A percentile compares a stretch with the other conserved stretches of the same genome.
Evolutionary conservation across 2,113 vertebrate genomes (phyloP).

Genomic region (Ranitomeya imitator): DNA sequence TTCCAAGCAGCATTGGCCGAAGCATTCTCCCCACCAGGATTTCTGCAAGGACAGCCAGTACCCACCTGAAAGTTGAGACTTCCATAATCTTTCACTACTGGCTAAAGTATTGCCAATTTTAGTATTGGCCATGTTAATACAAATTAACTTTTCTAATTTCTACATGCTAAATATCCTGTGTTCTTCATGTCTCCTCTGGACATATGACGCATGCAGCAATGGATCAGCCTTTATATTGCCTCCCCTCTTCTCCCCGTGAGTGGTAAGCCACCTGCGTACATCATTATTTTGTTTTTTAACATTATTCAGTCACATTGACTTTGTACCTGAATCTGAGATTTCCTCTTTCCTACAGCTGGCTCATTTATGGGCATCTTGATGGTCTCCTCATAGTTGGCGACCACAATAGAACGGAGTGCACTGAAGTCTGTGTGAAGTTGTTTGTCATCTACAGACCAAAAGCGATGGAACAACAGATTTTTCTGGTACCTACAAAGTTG

Average conservation of each 20-base stretch:
- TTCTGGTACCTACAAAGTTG: conserved; percentile 81
- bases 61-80: no score
- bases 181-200: no score
- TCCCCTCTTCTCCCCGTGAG: neutral
- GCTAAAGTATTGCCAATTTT: no score
- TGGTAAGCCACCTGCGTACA: neutral
- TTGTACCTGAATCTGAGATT: conserved; percentile 92
- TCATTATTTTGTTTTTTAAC: neutral
- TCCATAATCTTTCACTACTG: no score
- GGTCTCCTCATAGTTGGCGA: conserved; percentile 91
- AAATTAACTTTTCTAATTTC: no score
- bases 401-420: conserved; percentile 90
- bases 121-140: no score
- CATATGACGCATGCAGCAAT: neutral
- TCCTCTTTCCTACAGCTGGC: conserved; percentile 84
- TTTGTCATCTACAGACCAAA: conserved; percentile 97
- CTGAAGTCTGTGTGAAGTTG: conserved; percentile 93
- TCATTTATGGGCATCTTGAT: conserved; percentile 98
- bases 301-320: neutral
- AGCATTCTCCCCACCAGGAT: no score
- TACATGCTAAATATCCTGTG: no score
- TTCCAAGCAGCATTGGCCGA: no score
- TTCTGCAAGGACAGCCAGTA: no score
- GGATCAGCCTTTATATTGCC: neutral
- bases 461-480: conserved; percentile 92